These are phyloP conservation scores for Muricea muricata DNA, from an alignment of 92 coral and sea anemone genomes.

Conservation along the genomic window DNA sequence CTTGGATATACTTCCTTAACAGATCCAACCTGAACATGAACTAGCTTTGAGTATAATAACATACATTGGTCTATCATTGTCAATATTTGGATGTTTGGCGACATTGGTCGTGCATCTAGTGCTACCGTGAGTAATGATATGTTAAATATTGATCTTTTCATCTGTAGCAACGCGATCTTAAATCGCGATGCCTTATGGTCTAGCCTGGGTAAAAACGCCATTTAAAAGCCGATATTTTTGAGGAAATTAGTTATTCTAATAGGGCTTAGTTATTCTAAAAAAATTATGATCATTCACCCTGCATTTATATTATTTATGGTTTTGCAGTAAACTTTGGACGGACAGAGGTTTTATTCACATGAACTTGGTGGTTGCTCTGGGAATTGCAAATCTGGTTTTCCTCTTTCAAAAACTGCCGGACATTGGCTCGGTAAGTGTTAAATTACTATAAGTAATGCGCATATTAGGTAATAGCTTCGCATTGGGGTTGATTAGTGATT, in stretches of 20 bases:
- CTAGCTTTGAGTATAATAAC: slow-evolving; percentile 13
- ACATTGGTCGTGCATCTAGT: slow-evolving; percentile 27
- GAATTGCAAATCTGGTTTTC: slow-evolving; percentile 14
- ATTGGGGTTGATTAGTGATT: no score
- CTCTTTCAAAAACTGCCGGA: slow-evolving; percentile 26
- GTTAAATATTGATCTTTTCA: no score
- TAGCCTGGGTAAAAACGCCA: no score
- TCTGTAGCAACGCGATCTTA: no score
- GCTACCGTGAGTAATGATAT: slow-evolving; percentile 27
- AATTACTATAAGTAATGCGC: no score
- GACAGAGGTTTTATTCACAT: slow-evolving; percentile 55
- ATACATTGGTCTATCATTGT: slow-evolving; percentile 27
- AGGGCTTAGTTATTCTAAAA: no score
- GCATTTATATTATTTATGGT: neutral
- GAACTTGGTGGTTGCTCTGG: slow-evolving; percentile 37
- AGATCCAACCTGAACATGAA: slow-evolving; percentile 31
- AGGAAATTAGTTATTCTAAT: no score
- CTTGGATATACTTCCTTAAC: neutral
- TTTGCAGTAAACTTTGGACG: slow-evolving; percentile 29
- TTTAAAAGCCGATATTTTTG: no score
- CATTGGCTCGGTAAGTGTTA: slow-evolving; percentile 1
- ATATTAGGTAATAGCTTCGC: no score
- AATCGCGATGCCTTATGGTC: no score
- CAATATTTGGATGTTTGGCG: slow-evolving; percentile 26
- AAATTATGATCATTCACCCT: neutral